Conservation (phyloP, 2,113 vertebrate genomes). For the Elgaria multicarinata region DNA sequence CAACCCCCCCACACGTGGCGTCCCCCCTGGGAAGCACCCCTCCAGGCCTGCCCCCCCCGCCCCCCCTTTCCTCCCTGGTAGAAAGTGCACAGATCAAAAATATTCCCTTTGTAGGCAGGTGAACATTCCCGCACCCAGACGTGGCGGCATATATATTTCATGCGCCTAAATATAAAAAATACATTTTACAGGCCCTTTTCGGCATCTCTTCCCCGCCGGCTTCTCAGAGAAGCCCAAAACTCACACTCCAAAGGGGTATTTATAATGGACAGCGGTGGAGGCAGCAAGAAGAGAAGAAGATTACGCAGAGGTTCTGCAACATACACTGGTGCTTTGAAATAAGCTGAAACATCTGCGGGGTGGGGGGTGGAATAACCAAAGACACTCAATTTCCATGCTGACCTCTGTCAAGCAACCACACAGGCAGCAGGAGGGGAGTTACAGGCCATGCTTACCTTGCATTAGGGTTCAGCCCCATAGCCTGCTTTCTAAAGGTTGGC, state of each 20-base stretch:
- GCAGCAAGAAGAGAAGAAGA: conserved; percentile 47
- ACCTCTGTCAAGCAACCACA: background rate
- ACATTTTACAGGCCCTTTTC: conserved; percentile 81
- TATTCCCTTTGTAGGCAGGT: conserved; percentile 84
- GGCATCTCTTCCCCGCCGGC: conserved; percentile 61
- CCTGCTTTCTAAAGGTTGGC: too few relatives aligned
- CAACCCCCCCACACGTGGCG: conserved; percentile 45
- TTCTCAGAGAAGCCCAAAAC: conserved; percentile 72
- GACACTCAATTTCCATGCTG: background rate
- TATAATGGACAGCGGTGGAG: conserved; percentile 65
- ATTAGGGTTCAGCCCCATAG: background rate
- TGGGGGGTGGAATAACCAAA: background rate
- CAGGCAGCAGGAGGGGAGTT: background rate
- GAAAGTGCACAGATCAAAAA: conserved; percentile 78
- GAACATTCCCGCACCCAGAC: conserved; percentile 74
- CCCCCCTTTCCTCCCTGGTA: conserved; percentile 45
- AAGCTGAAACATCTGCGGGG: background rate
- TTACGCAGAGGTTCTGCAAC: conserved; percentile 38
- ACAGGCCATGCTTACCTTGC: background rate
- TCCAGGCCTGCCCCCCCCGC: conserved; percentile 53
- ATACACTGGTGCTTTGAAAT: background rate
- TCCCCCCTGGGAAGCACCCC: conserved; percentile 61
- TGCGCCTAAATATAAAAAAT: conserved; percentile 82
- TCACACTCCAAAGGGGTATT: conserved; percentile 65
- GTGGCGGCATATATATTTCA: conserved; percentile 79